A percentile compares a stretch with the other conserved stretches of the same genome.
Evolutionary conservation across 1,140 invertebrate genomes (phyloP).

Genomic region (Oedothorax gibbosus): DNA sequence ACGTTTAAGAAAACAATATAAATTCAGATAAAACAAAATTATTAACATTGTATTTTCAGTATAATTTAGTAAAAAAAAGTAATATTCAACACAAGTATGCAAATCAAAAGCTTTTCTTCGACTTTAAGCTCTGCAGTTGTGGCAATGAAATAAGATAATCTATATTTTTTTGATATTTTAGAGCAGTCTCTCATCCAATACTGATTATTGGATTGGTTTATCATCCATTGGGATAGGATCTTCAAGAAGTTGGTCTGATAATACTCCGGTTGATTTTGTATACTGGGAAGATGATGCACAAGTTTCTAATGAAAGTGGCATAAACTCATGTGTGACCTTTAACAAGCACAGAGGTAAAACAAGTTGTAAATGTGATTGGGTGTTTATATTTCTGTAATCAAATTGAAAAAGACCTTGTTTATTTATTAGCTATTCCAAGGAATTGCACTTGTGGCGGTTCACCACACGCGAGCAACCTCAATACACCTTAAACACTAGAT

Average conservation of each 20-base stretch:
- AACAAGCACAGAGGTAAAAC: conserved; percentile 31
- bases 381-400: neutral
- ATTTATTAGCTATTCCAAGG: too few species aligned
- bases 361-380: too few species aligned
- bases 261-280: conserved; percentile 25
- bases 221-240: neutral
- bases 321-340: conserved; percentile 25
- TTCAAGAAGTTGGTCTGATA: conserved; percentile 34
- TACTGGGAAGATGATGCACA: conserved; percentile 9
- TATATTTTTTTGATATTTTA: neutral
- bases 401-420: neutral
- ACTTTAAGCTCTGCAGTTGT: too few species aligned
- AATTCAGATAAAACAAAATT: too few species aligned
- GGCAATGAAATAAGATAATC: neutral
- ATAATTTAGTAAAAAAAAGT: too few species aligned
- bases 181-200: neutral
- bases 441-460: neutral
- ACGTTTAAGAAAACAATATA: too few species aligned
- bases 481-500: neutral
- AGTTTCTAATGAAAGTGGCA: neutral
- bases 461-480: neutral
- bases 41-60: too few species aligned
- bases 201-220: conserved; percentile 44
- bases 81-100: too few species aligned
- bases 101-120: too few species aligned